Percentiles rank a stretch among this genome's conserved stretches.
Evolutionary conservation across 2,888 invertebrate species (phyloP).

Genomic region (Pandemis cinnamomeana): DNA sequence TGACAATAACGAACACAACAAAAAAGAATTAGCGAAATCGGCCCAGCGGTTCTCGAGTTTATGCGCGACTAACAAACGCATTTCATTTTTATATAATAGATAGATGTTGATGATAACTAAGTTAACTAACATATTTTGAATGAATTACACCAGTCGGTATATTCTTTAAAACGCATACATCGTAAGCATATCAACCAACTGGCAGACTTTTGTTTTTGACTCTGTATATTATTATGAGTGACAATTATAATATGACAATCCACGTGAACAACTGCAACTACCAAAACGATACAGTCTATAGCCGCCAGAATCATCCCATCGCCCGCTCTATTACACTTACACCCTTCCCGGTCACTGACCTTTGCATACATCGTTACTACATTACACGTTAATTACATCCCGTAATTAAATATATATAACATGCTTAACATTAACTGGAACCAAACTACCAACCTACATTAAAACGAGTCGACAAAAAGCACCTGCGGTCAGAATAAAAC

Average conservation of each 20-base stretch:
- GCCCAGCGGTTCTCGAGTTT: too few species aligned
- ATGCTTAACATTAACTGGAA: background rate
- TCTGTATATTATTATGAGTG: background rate
- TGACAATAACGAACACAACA: too few species aligned
- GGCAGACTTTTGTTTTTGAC: too few species aligned
- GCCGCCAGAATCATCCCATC: background rate
- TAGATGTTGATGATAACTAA: too few species aligned
- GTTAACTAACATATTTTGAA: too few species aligned
- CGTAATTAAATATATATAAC: constrained; percentile 2
- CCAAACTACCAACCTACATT: constrained; percentile 46
- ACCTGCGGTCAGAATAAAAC: constrained; percentile 76
- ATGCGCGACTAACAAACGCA: too few species aligned
- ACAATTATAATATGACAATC: background rate
- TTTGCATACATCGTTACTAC: constrained; percentile 8
- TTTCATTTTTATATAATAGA: too few species aligned
- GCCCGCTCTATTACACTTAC: constrained; percentile 32
- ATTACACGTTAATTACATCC: constrained; percentile 21
- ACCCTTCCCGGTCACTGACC: constrained; percentile 28
- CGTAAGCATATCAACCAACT: too few species aligned
- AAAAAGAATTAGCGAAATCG: too few species aligned
- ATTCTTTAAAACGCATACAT: too few species aligned
- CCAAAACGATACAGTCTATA: background rate
- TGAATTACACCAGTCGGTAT: too few species aligned
- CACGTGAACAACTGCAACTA: background rate
- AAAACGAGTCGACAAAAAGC: constrained; percentile 59